These are phyloP conservation scores for Cartodere bifasciata DNA, from an alignment of 2,888 invertebrate species.

Conservation along the genomic window DNA sequence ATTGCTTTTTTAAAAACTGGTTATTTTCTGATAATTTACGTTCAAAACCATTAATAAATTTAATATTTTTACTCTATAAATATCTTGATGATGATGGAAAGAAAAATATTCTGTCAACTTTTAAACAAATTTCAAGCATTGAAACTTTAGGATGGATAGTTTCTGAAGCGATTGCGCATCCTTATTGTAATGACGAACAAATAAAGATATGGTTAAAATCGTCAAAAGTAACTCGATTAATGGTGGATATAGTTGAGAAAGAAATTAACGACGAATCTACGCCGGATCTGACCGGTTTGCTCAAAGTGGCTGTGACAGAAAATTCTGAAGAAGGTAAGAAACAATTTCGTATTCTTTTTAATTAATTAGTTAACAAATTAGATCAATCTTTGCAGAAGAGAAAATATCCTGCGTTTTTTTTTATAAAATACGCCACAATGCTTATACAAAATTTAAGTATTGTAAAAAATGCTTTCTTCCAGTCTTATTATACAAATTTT, in stretches of 20 bases:
- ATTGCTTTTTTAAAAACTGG: too few relatives aligned
- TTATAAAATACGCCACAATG: too few relatives aligned
- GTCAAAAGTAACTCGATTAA: slow-evolving; percentile 31
- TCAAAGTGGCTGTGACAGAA: slow-evolving; percentile 31
- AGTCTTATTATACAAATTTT: slow-evolving; percentile 7
- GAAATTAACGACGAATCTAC: slow-evolving; percentile 26
- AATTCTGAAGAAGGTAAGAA: slow-evolving; percentile 33
- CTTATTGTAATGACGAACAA: slow-evolving; percentile 30
- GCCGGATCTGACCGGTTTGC: slow-evolving; percentile 26
- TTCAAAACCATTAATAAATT: slow-evolving; percentile 43
- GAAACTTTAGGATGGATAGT: slow-evolving; percentile 36
- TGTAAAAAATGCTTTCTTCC: too few relatives aligned
- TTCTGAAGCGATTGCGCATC: slow-evolving; percentile 34
- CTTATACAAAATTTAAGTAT: too few relatives aligned
- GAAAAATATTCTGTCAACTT: slow-evolving; percentile 39
- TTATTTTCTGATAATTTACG: slow-evolving; percentile 38
- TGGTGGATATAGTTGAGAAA: slow-evolving; percentile 31
- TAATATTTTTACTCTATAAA: slow-evolving; percentile 48
- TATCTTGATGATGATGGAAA: slow-evolving; percentile 43
- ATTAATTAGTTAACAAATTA: too few relatives aligned
- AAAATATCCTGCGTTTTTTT: too few relatives aligned
- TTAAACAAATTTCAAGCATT: slow-evolving; percentile 30
- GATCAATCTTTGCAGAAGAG: too few relatives aligned
- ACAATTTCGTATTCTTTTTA: too few relatives aligned
- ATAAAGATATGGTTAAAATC: slow-evolving; percentile 39